Percentiles rank a stretch among this genome's conserved stretches.
phyloP scores from a whole-genome alignment of 2,113 vertebrate genomes.

The Promerops cafer region DNA sequence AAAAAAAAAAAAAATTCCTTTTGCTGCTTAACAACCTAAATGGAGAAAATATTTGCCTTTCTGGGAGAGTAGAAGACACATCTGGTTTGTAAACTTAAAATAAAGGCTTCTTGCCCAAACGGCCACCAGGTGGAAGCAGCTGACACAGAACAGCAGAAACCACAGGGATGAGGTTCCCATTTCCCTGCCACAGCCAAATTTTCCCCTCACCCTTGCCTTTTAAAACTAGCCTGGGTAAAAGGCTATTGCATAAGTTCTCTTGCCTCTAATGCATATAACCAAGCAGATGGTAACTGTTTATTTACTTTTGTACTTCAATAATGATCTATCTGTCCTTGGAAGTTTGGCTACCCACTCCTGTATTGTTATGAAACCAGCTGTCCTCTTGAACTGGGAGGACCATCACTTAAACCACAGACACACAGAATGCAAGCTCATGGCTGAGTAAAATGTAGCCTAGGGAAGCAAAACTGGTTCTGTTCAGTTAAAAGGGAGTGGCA shows the following conservation, averaged over 20 bases:
- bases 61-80: neutral
- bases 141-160: neutral
- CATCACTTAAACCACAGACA: neutral
- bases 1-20: neutral
- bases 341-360: neutral
- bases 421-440: neutral
- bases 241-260: neutral
- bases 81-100: neutral
- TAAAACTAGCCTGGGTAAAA: neutral
- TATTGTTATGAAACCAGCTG: neutral
- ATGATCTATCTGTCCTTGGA: neutral
- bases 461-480: constrained; percentile 21
- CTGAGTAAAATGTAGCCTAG: neutral
- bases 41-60: neutral
- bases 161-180: neutral
- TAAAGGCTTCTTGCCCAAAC: neutral
- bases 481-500: constrained; percentile 19
- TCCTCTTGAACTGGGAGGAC: neutral
- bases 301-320: neutral
- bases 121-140: constrained; percentile 61
- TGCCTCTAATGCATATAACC: neutral
- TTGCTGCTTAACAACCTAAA: neutral
- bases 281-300: neutral
- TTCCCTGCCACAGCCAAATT: neutral
- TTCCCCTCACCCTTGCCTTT: neutral